Conservation (phyloP, 2,888 invertebrate species). For the Tethea ocularis region DNA sequence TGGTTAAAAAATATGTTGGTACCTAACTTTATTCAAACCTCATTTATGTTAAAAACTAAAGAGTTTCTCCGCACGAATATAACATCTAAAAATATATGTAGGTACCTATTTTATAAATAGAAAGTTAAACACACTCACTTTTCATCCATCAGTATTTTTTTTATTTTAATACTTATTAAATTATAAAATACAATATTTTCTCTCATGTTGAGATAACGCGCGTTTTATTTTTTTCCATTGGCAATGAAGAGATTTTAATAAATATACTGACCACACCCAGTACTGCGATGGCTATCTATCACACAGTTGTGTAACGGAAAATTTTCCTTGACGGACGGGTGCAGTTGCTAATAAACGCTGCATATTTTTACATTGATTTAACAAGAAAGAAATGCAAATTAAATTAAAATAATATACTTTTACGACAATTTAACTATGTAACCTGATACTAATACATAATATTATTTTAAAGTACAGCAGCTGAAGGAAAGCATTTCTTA, state of each 20-base stretch:
- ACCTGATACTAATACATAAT: no score
- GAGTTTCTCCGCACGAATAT: not conserved
- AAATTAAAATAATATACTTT: no score
- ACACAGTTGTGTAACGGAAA: conserved; percentile 43
- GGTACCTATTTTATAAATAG: conserved; percentile 12
- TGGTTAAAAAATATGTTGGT: not conserved
- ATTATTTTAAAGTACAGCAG: no score
- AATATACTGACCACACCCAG: conserved; percentile 68
- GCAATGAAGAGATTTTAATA: conserved; percentile 76
- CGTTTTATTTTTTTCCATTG: conserved; percentile 51
- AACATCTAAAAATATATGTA: not conserved
- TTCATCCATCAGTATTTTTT: conserved; percentile 14
- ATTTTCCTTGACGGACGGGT: not conserved
- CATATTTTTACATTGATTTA: not conserved
- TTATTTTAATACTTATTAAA: conserved; percentile 16
- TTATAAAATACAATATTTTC: conserved; percentile 36
- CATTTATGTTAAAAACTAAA: not conserved
- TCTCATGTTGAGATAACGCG: conserved; percentile 34
- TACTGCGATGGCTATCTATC: conserved; percentile 25
- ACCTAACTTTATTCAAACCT: not conserved
- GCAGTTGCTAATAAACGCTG: not conserved
- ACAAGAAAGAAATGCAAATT: no score
- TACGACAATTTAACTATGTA: no score
- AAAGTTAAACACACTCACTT: conserved; percentile 4
- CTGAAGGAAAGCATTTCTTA: no score